Evolutionary conservation across 2,797 vertebrate genomes (phyloP), one percentile per base, ranked within the genome.

Genomic region (Ibycter americanus): DNA sequence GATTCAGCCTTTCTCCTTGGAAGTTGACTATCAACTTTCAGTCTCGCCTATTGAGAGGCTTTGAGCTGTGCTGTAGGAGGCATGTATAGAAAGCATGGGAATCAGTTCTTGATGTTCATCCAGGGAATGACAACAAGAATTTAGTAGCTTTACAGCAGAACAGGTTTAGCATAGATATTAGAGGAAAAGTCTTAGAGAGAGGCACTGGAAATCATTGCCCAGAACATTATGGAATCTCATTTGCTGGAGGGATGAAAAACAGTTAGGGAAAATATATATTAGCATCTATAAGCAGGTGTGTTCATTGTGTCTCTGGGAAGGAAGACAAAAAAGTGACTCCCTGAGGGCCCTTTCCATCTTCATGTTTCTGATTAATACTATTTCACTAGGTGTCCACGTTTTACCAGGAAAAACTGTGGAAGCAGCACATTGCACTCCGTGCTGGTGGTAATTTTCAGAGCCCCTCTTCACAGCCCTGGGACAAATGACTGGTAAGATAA

Each of bases 361-460:
- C 38, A 27, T 12, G 11, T 56, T 84, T 76, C 65, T 66, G 11
- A 61, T 83, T 42, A 54, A 73, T 70, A 85, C 46, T 5, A 29
- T 90, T 90, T 79, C 54, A 62, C 25, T 51, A 34, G 0, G 0
- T 52, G 44, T 79, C 62, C 51, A 9, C 0, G 1, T 79, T 94
- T 93, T 70, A 79, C n/a, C 0, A 4, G 10, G 25, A 54, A 76
- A 85, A 94, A 49, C 19, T 14, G 8, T 67, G 58, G 51, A 93
- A 91, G 76, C 20, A 52, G 15, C 14, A 62, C 13, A 40, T 4
- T 34, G 44, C 36, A 32, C 6, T 66, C 52, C 22, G 22, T 58
- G 49, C 8, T 86, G 46, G 49, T 38, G 32, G 62, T 44, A 86
- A 88, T 46, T 87, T 93, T 68, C 78, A 89, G 52, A 91, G 27